Evolutionary conservation across 1,140 invertebrate species (phyloP), one percentile per base, ranked within the genome.

Genomic region (Caenorhabditis tropicalis): DNA sequence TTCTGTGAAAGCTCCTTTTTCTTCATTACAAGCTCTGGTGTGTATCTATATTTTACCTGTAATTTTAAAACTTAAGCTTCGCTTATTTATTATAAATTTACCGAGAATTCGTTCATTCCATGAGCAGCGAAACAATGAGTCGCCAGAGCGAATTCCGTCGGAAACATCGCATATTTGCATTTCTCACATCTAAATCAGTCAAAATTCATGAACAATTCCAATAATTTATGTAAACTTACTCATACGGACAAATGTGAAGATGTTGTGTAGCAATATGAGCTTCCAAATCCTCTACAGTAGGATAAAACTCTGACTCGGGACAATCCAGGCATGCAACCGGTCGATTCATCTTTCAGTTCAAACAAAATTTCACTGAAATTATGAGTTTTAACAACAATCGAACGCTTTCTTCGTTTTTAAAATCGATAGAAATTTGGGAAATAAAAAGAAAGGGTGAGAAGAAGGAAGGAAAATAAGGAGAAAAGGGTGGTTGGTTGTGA

Each of bases 121-220:
- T 87, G 87, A 36, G 88, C 87, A 9, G 74, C 79, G n/a, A 65
- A 33, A 56, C 87, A 87, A 33, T 87, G 87, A 6, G 29, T 79
- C n/a, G 53, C 53, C 12, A 88, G 53, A 24, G 87, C 87, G 31
- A 36, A 87, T 60, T 88, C 87, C 5, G 87, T 87, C 5, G 87
- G 82, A 53, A 87, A 87, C 60, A 85, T 87, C 2, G 87, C 87
- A 46, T 85, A 87, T 19, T 74, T 65, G 51, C 87, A 87, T 56
- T 84, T 87, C 49, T 87, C 87, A 48, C 87, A 87, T 82, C 87
- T 87, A 39, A 82, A 88, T n/a, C n/a, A 49, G 29, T 43, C 24
- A 79, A 82, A 49, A 56, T 48, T 56, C 29, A 27, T 1, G n/a
- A n/a, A n/a, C 43, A n/a, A 21, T 24, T 21, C 6, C n/a, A 16